Evolutionary conservation across 2,888 invertebrate genomes (phyloP).

Genomic region (Chrysolina haemoptera): DNA sequence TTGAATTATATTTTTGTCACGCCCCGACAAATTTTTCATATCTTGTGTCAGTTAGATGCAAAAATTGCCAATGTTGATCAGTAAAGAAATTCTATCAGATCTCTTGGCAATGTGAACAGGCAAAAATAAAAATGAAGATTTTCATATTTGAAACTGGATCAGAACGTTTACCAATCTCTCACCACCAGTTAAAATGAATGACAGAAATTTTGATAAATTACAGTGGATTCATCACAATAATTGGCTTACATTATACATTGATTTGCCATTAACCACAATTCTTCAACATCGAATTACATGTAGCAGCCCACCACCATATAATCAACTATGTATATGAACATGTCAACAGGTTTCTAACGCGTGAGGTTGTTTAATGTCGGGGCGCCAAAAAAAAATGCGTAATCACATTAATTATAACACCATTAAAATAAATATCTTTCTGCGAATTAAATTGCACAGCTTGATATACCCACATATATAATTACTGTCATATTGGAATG

Average conservation of each 20-base stretch:
- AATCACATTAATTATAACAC: neutral
- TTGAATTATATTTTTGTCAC: too few relatives aligned
- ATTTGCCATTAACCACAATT: neutral
- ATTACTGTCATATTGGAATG: conserved; percentile 1
- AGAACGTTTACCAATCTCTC: too few relatives aligned
- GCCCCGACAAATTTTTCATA: too few relatives aligned
- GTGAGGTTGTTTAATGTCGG: neutral
- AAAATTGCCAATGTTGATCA: too few relatives aligned
- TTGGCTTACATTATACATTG: neutral
- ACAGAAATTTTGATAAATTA: neutral
- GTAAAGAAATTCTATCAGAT: too few relatives aligned
- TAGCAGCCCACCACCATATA: neutral
- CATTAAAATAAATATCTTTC: neutral
- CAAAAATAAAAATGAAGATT: too few relatives aligned
- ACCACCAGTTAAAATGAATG: too few relatives aligned
- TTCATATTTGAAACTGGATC: too few relatives aligned
- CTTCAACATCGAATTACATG: neutral
- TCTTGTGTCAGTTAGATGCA: too few relatives aligned
- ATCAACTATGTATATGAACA: conserved; percentile 8
- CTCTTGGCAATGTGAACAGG: too few relatives aligned
- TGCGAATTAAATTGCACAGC: neutral
- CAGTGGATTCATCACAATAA: neutral
- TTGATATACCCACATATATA: neutral
- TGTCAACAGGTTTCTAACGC: conserved; percentile 3
- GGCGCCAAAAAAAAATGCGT: neutral